Conservation (phyloP, 2,113 vertebrate species). For the Calyptomena viridis region DNA sequence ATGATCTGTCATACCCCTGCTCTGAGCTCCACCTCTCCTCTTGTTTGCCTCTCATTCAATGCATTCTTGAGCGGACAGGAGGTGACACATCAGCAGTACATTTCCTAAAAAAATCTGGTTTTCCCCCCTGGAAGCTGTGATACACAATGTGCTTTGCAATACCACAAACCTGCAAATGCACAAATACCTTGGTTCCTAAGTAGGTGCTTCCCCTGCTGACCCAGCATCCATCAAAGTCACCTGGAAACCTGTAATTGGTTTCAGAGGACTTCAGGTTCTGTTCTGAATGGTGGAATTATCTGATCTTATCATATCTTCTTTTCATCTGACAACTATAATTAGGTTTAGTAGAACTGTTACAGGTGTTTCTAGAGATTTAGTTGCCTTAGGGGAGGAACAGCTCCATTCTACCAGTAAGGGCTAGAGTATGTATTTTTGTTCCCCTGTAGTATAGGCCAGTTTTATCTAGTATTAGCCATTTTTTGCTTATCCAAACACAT, state of each 20-base stretch:
- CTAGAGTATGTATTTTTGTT: neutral
- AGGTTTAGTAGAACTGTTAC: neutral
- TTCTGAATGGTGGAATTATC: neutral
- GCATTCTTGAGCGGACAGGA: neutral
- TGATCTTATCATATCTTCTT: neutral
- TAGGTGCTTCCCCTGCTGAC: neutral
- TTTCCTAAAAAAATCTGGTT: neutral
- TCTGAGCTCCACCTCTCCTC: neutral
- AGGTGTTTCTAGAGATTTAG: constrained; percentile 18
- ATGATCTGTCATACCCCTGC: neutral
- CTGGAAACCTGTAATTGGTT: neutral
- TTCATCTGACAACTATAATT: neutral
- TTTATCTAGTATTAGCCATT: neutral
- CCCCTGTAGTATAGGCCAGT: neutral
- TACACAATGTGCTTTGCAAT: neutral
- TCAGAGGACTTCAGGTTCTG: neutral
- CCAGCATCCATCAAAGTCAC: neutral
- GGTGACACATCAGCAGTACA: neutral
- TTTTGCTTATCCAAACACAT: neutral
- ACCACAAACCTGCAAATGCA: neutral
- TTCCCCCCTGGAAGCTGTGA: neutral
- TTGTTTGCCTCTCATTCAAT: neutral
- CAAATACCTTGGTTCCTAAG: neutral
- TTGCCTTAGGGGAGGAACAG: neutral
- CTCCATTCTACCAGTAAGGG: neutral